phyloP scores from a whole-genome alignment of 2,797 vertebrate species.

The Bovichtus diacanthus region DNA sequence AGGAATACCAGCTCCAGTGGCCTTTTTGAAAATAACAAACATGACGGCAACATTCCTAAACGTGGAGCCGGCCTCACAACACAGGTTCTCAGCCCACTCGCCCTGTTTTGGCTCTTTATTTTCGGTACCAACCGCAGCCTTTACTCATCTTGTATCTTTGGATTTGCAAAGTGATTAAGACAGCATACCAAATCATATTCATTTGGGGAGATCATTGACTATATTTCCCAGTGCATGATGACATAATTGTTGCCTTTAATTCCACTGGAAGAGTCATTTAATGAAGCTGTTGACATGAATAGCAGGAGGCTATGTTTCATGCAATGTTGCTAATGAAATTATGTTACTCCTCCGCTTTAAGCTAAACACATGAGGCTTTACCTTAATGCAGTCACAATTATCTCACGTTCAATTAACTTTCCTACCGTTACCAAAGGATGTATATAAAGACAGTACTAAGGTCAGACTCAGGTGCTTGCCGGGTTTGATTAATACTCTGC shows the following conservation, averaged over 20 bases:
- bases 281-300: constrained; percentile 29
- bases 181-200: constrained; percentile 15
- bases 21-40: constrained; percentile 88
- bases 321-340: constrained; percentile 6
- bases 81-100: constrained; percentile 70
- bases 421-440: not conserved
- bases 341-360: not conserved
- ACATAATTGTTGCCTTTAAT: constrained; percentile 38
- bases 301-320: constrained; percentile 12
- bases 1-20: constrained; percentile 87
- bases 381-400: not conserved
- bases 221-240: constrained; percentile 29
- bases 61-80: constrained; percentile 69
- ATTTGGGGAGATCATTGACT: constrained; percentile 43
- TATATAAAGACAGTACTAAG: not conserved
- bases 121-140: constrained; percentile 42
- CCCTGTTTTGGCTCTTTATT: constrained; percentile 54
- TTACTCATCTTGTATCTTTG: constrained; percentile 41
- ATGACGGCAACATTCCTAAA: constrained; percentile 75
- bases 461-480: not conserved
- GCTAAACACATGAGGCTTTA: not conserved
- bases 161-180: constrained; percentile 17
- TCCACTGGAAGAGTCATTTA: constrained; percentile 39
- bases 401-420: not conserved
- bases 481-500: not conserved